Evolutionary conservation across 2,888 invertebrate species (phyloP).

Genomic region (Phortica okadai): DNA sequence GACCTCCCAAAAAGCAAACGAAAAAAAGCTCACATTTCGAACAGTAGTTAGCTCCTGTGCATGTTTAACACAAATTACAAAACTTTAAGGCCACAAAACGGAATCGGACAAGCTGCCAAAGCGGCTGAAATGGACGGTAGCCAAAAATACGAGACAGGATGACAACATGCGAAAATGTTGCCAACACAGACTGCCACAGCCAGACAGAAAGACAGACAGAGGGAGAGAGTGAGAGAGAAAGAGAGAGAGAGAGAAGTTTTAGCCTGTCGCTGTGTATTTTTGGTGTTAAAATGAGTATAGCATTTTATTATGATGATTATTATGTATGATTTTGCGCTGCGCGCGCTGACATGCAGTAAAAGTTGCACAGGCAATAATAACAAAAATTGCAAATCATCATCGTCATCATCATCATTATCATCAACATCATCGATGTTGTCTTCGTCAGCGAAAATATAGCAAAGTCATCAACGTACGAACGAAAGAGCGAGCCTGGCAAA

Average conservation of each 20-base stretch:
- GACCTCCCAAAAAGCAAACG: constrained; percentile 15
- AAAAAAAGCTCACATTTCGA: constrained; percentile 47
- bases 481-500: constrained; percentile 45
- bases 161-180: not conserved
- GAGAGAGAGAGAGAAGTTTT: not conserved
- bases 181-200: not conserved
- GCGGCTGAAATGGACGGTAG: constrained; percentile 55
- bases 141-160: constrained; percentile 25
- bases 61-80: constrained; percentile 66
- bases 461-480: constrained; percentile 12
- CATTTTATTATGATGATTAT: constrained; percentile 72
- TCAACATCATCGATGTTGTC: constrained; percentile 39
- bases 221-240: constrained; percentile 29
- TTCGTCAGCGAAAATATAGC: constrained; percentile 35
- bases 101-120: constrained; percentile 66
- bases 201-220: constrained; percentile 26
- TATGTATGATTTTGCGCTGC: constrained; percentile 50
- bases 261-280: constrained; percentile 48
- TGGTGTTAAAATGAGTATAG: constrained; percentile 71
- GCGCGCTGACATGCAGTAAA: constrained; percentile 12
- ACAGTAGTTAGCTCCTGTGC: constrained; percentile 63
- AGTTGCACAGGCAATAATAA: constrained; percentile 8
- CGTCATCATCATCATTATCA: constrained; percentile 46
- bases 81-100: constrained; percentile 64
- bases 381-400: constrained; percentile 60